Conservation (phyloP, 1,140 invertebrate species). For the Vanessa tameamea region DNA sequence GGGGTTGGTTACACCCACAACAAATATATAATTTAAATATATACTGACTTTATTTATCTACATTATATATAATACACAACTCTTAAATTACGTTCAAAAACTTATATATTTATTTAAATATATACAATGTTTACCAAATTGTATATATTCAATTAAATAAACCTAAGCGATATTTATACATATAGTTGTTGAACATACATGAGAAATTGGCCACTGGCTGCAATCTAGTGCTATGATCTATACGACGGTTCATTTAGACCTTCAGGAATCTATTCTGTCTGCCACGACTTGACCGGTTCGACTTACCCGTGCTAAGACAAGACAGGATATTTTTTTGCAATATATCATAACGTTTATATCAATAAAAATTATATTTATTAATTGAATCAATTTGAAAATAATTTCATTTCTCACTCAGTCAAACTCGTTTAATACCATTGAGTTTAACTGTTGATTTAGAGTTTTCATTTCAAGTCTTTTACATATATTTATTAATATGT, state of each 20-base stretch:
- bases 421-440: not conserved
- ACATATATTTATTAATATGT: not conserved
- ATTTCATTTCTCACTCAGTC: constrained; percentile 9
- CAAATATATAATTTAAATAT: no score
- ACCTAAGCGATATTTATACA: no score
- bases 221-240: not conserved
- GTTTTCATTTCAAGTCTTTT: not conserved
- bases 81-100: no score
- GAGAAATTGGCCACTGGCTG: not conserved
- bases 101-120: no score
- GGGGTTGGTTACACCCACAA: no score
- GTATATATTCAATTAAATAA: no score
- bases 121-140: no score
- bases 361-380: constrained; percentile 13
- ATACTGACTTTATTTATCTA: no score
- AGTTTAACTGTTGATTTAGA: not conserved
- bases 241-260: constrained; percentile 24
- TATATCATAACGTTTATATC: constrained; percentile 3
- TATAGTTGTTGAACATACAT: no score
- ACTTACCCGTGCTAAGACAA: not conserved
- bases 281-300: constrained; percentile 21
- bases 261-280: constrained; percentile 20
- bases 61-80: no score
- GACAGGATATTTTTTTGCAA: not conserved
- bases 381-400: constrained; percentile 7